Base-by-base conservation (phyloP, 37 sponge, comb jelly and placozoan species). In the Chondrilla cf. caribensis region DNA sequence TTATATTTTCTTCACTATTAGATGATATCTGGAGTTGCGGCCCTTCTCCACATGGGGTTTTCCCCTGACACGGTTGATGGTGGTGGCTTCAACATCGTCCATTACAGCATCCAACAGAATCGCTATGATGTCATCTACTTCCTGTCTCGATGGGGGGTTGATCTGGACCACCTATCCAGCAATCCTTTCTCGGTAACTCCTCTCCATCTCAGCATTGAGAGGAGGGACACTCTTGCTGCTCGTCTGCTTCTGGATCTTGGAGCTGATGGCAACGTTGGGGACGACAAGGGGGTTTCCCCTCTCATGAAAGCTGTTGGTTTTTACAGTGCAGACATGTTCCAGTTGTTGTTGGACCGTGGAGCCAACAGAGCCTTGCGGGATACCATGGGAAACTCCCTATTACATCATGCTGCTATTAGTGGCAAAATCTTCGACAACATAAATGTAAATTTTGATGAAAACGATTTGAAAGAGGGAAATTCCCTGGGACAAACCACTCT, bases 381-480 rank as follows among this genome's bases (percentile, higher is more conserved):
- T 15, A 28, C 6, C 6, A 28, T n/a, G 29, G 64, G 64, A 15
- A 62, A 62, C 22, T 29, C 64, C 29, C 29, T 62, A 29, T 28
- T 62, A n/a, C 64, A 62, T 28, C 29, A 62, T 62, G 64, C 64
- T 62, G 64, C 29, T 62, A 62, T 62, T 19, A 62, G 22, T 62
- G 64, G 29, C 6, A 28, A 6, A 29, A 6, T 62, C 15, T 62
- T n/a, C 15, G 64, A 62, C 29, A 11, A 19, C 17, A 62, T 29
- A 4, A 62, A 15, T 62, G 11, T 11, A 47, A 14, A 6, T 47
- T 47, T 47, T 47, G 11, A 11, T 47, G 51, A 14, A 14, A 7
- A n/a, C 8, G 64, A 19, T 6, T n/a, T 62, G 15, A 6, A 15
- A 15, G 64, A 62, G 25, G 29, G 29, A 28, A 62, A 62, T 62